Base-by-base conservation (phyloP, 2,888 invertebrate species). In the Hirtodrosophila cameraria region DNA sequence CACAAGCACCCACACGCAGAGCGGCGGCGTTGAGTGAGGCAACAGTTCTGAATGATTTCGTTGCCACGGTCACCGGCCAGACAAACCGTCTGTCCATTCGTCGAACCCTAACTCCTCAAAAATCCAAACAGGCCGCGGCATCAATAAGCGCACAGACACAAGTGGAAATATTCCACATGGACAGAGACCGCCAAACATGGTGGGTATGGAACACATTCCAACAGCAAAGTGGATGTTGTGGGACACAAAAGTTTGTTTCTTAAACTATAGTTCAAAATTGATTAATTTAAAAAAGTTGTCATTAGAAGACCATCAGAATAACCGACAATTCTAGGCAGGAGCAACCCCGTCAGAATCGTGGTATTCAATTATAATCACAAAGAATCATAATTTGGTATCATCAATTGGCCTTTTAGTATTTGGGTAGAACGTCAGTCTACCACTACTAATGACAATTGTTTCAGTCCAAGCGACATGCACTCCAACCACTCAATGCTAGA, bases 371-470 rank as follows among this genome's bases (percentile, higher is more conserved):
- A 75, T 88, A 89, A 89, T 89, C 89, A 90, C 57, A 38, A 69
- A 64, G 74, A 61, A 69, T 89, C 88, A 89, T 89, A 87, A 89
- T 89, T 82, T 64, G 7, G 45, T 75, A 69, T 68, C 90, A 89
- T 89, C 89, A 89, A 74, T 41, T 89, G 89, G 86, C 81, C 86
- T 88, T 82, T 79, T 77, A 82, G 78, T 82, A 87, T 83, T 76
- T 79, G 89, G 89, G 88, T 88, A 88, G 90, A 89, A 88, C 89
- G 89, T 89, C 90, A 89, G 90, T 89, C 83, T 81, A 89, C 88
- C 78, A 12, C 84, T 86, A 84, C 89, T 79, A 85, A 89, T 84
- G 90, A 89, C 89, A 87, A 87, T 54, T n/a, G 30, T 74, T 75
- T 0, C 0, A 1, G 0, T 0, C 2, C 43, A 31, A 20, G 1